Evolutionary conservation across 53 echinoderm and acorn worm species (phyloP), one percentile per base, ranked within the genome.

Genomic region (Paelopatides confundens): DNA sequence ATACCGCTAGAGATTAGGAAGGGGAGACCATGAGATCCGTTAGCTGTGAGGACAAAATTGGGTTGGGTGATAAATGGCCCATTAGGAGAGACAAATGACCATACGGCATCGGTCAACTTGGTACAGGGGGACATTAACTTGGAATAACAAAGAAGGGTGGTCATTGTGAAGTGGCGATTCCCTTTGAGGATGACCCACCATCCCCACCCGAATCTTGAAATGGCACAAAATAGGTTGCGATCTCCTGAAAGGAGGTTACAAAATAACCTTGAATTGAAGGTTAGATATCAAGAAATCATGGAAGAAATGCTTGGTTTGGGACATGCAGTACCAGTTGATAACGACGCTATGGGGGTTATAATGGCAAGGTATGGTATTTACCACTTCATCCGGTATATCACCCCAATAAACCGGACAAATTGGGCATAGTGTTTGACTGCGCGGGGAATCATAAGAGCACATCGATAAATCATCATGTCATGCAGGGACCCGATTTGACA

Each of bases 41-140:
- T 86, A 82, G 89, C 89, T 14, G 82, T 86, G 2, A 65, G 69
- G n/a, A n/a, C n/a, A n/a, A n/a, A n/a, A n/a, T n/a, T n/a, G n/a
- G n/a, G n/a, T n/a, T n/a, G n/a, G n/a, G n/a, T n/a, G n/a, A n/a
- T n/a, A n/a, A n/a, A n/a, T n/a, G n/a, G n/a, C n/a, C n/a, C n/a
- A n/a, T n/a, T n/a, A n/a, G n/a, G n/a, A n/a, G n/a, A n/a, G n/a
- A n/a, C n/a, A n/a, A n/a, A n/a, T n/a, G n/a, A n/a, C n/a, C n/a
- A n/a, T n/a, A n/a, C n/a, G n/a, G n/a, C n/a, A n/a, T n/a, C n/a
- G n/a, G n/a, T n/a, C n/a, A 54, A 81, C 35, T 81, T 81, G 27
- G 34, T 81, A 4, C 15, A 52, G 33, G 62, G 14, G 0, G 31
- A 81, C 13, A 32, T 7, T 2, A 0, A 13, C 13, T 34, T 81